Evolutionary conservation across 2,888 invertebrate genomes (phyloP), one percentile per base, ranked within the genome.

Genomic region (Toxonevra muliebris): DNA sequence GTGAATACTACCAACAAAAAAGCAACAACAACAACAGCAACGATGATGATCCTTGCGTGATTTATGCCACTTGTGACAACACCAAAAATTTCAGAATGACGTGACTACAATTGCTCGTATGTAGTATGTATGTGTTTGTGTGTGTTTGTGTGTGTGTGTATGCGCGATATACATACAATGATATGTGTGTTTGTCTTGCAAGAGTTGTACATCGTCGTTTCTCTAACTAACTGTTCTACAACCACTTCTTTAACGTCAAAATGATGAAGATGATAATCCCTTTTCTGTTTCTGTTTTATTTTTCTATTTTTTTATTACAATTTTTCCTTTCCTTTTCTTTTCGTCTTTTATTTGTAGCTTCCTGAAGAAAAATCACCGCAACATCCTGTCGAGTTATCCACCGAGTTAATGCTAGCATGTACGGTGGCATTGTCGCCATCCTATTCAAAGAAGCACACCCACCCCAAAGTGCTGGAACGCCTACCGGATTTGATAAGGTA

Each of bases 401-500:
- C 86, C 64, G 86, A 86, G 80, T 76, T 86, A 78, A 85, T 86
- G 84, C 74, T 86, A 74, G 86, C 85, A 55, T 84, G 84, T 74
- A 85, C 85, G 65, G 86, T 86, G 77, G 84, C 84, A 74, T 78
- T 86, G 71, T 85, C 85, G 69, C 80, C 85, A 72, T 82, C 81
- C 74, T 84, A 84, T 74, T 77, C 82, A 65, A 83, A 84, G 79
- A 83, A 84, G 75, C 81, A 81, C 77, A 81, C 83, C 80, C 83
- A 84, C 80, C 84, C 85, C 73, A 83, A 84, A 79, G 82, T 86
- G 74, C 74, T 81, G 83, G 84, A 85, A 84, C 86, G 86, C 82
- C 84, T 86, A 80, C 85, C 85, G 77, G 85, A 86, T 80, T 75
- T 85, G 76, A 82, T 86, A 80, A 85, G 85, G 85, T 86, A 79